Conservation (phyloP, 2,113 vertebrate genomes). For the Gracilinanus agilis region DNA sequence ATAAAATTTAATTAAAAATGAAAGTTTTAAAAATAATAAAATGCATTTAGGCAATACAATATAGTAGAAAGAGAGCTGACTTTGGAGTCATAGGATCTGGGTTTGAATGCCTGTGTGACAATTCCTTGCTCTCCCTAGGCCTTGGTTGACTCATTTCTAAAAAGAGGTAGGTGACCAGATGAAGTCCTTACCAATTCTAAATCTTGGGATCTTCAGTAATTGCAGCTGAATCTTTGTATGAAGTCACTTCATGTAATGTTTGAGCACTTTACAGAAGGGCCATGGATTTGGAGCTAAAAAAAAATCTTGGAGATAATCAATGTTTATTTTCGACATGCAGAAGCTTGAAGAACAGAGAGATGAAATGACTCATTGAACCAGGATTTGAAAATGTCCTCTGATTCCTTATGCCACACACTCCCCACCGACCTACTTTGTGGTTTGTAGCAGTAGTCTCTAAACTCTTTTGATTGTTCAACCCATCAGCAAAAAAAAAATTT, state of each 20-base stretch:
- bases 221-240: not conserved
- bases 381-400: not conserved
- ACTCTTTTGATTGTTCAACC: not conserved
- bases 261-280: not conserved
- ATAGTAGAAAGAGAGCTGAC: not conserved
- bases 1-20: too few relatives aligned
- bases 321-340: not conserved
- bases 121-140: not conserved
- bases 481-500: not conserved
- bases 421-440: not conserved
- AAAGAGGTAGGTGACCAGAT: not conserved
- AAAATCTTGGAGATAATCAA: not conserved
- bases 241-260: not conserved
- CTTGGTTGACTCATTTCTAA: not conserved
- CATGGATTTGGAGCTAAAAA: not conserved
- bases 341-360: not conserved
- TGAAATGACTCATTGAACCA: not conserved
- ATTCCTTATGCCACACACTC: not conserved
- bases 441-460: not conserved
- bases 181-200: not conserved
- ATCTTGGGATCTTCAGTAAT: not conserved
- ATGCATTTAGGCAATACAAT: not conserved
- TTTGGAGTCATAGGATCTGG: not conserved
- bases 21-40: not conserved
- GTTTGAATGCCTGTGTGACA: not conserved